phyloP scores from a whole-genome alignment of 1,140 invertebrate genomes.

The Patella vulgata region DNA sequence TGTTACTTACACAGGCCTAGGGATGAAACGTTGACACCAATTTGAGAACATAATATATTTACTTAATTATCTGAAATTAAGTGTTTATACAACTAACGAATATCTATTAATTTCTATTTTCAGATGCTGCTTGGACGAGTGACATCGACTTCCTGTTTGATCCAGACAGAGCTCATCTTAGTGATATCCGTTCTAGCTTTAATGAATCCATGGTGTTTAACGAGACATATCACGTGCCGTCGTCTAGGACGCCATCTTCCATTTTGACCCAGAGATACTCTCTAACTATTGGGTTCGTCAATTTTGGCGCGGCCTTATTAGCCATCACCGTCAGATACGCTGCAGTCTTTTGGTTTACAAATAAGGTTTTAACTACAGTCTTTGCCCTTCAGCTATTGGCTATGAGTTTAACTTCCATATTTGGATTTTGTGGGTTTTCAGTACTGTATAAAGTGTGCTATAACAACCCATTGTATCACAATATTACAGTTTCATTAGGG shows the following conservation, averaged over 20 bases:
- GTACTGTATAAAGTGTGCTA: slow-evolving; percentile 48
- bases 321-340: slow-evolving; percentile 47
- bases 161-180: slow-evolving; percentile 28
- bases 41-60: no score
- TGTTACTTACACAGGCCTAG: no score
- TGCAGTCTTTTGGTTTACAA: slow-evolving; percentile 58
- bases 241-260: slow-evolving; percentile 26
- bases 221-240: slow-evolving; percentile 27
- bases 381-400: slow-evolving; percentile 51
- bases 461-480: slow-evolving; percentile 36
- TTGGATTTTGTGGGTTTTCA: slow-evolving; percentile 44
- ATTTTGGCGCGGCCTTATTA: slow-evolving; percentile 48
- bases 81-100: no score
- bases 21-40: no score
- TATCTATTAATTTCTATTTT: no score
- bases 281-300: slow-evolving; percentile 46
- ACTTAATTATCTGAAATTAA: no score
- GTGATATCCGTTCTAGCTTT: slow-evolving; percentile 38
- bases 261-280: slow-evolving; percentile 26
- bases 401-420: slow-evolving; percentile 36
- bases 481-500: slow-evolving; percentile 33
- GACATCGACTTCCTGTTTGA: slow-evolving; percentile 51
- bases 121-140: slow-evolving; percentile 50
- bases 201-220: slow-evolving; percentile 40
- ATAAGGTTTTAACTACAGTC: slow-evolving; percentile 44